Conservation (phyloP, 2,888 invertebrate genomes). For the Rhyacophila evoluta region DNA sequence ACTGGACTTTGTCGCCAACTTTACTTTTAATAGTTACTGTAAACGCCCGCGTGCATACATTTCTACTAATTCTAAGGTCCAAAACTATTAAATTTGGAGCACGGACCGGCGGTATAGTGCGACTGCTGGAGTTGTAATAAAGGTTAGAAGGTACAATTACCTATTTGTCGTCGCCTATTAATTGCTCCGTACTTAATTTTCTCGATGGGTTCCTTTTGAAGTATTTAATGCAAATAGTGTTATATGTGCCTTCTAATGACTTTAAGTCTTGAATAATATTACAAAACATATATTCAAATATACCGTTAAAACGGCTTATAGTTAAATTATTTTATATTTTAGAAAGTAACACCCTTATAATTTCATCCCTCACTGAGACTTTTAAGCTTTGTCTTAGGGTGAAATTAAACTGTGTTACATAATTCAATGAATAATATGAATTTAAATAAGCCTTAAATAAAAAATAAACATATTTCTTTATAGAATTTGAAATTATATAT, state of each 20-base stretch:
- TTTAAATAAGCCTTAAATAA: too few species aligned
- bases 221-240: conserved; percentile 13
- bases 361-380: too few species aligned
- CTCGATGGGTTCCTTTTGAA: conserved; percentile 19
- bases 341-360: too few species aligned
- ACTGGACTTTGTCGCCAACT: conserved; percentile 52
- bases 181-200: conserved; percentile 35
- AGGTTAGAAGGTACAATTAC: conserved; percentile 51
- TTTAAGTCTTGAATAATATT: background rate
- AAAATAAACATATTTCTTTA: too few species aligned
- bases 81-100: conserved; percentile 50
- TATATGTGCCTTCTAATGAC: background rate
- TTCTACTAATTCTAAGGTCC: conserved; percentile 53
- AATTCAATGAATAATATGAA: too few species aligned
- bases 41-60: conserved; percentile 52
- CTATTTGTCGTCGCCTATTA: conserved; percentile 48
- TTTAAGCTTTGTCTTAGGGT: too few species aligned
- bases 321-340: too few species aligned
- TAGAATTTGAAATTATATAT: too few species aligned
- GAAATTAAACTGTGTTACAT: too few species aligned
- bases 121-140: conserved; percentile 49
- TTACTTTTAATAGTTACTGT: conserved; percentile 54
- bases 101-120: conserved; percentile 28
- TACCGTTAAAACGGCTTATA: too few species aligned
- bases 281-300: background rate